phyloP scores from a whole-genome alignment of 2,113 vertebrate species.

The Chaetorhynchus papuensis region DNA sequence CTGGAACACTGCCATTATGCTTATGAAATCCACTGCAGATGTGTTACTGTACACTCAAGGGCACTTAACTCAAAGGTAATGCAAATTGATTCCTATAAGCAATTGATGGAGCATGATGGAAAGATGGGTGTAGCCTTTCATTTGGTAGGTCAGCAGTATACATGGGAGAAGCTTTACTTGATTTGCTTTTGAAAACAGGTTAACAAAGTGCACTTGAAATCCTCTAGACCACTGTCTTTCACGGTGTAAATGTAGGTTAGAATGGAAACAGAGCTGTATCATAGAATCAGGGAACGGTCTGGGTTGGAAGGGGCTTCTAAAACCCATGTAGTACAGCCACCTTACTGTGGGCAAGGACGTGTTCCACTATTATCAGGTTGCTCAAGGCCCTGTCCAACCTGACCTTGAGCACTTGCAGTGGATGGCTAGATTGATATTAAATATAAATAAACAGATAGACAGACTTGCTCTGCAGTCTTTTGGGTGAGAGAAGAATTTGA shows the following conservation, averaged over 20 bases:
- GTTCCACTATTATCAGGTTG: neutral
- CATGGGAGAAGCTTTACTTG: neutral
- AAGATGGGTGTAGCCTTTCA: conserved; percentile 51
- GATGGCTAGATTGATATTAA: neutral
- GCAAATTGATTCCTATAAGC: conserved; percentile 54
- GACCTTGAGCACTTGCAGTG: neutral
- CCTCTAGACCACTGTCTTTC: neutral
- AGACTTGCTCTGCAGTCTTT: neutral
- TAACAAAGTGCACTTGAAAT: neutral
- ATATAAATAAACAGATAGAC: neutral
- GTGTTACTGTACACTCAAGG: conserved; percentile 46
- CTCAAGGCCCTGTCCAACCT: neutral
- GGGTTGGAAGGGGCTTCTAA: neutral
- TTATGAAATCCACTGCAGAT: conserved; percentile 22
- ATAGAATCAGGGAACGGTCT: neutral
- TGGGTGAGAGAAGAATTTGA: neutral
- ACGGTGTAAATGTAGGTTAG: neutral
- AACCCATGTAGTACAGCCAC: neutral
- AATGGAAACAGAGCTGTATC: neutral
- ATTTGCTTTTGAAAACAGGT: conserved; percentile 42
- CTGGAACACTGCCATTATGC: neutral
- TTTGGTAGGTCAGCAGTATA: conserved; percentile 13
- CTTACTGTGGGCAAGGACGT: neutral
- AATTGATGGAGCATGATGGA: conserved; percentile 44
- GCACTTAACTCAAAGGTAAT: conserved; percentile 41